Conservation (phyloP, 2,888 invertebrate genomes). For the Aphodius granarius region DNA sequence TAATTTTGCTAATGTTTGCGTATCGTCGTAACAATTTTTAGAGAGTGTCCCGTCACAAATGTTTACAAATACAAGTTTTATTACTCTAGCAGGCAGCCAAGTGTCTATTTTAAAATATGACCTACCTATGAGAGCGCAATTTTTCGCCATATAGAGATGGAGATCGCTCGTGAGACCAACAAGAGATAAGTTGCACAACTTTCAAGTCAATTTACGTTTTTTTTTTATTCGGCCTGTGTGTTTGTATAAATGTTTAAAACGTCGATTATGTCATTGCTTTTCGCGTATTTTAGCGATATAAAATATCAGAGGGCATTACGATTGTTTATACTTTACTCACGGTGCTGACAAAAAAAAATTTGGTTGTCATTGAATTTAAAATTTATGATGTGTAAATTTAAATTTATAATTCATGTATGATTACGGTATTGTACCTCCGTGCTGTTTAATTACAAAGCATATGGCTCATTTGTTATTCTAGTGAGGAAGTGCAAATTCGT, state of each 20-base stretch:
- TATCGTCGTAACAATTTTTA: neutral
- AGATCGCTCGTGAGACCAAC: neutral
- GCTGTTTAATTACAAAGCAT: neutral
- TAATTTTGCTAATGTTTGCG: no score
- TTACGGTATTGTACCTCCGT: neutral
- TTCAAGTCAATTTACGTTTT: neutral
- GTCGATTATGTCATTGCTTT: neutral
- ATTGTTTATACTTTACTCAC: neutral
- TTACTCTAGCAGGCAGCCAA: neutral
- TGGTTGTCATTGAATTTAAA: neutral
- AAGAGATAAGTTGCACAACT: neutral
- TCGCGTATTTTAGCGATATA: neutral
- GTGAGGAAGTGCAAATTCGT: neutral
- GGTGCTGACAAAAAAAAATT: neutral
- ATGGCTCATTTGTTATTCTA: neutral
- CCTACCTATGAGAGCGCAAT: neutral
- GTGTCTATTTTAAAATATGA: neutral
- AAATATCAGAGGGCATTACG: neutral
- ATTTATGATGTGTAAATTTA: neutral
- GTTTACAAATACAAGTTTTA: neutral
- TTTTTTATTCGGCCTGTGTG: neutral
- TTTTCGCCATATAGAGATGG: neutral
- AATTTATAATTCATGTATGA: neutral
- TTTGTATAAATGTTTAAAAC: neutral
- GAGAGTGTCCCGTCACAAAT: neutral